Percentiles rank a stretch among this genome's conserved stretches.
phyloP scores from a whole-genome alignment of 1,140 invertebrate species.

The Hycleus cichorii region DNA sequence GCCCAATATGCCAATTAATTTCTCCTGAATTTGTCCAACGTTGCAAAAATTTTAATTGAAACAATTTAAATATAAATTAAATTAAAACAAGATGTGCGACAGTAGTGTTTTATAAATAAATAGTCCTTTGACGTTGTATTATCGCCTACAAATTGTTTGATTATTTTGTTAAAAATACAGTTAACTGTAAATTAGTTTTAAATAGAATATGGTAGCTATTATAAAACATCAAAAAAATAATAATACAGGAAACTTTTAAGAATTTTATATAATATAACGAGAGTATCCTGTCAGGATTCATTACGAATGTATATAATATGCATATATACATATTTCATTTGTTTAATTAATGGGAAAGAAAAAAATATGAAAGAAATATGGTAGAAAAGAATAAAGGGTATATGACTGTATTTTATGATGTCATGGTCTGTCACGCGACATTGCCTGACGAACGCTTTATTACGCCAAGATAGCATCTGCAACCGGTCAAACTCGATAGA shows the following conservation, averaged over 20 bases:
- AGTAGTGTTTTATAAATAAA: conserved; percentile 11
- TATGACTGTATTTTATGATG: conserved; percentile 34
- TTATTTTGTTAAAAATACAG: too few relatives aligned
- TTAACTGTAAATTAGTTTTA: neutral
- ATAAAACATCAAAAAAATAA: neutral
- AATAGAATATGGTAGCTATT: too few relatives aligned
- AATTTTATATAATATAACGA: neutral
- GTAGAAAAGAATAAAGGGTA: conserved; percentile 26
- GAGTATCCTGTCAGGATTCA: conserved; percentile 9
- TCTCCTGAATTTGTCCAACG: conserved; percentile 3
- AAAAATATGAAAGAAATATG: conserved; percentile 21
- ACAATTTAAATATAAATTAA: conserved; percentile 16
- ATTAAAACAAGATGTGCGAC: conserved; percentile 9
- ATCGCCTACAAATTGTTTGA: too few relatives aligned
- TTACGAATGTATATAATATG: conserved; percentile 12
- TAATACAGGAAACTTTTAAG: neutral
- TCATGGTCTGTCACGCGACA: conserved; percentile 29
- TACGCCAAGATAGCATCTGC: conserved; percentile 27
- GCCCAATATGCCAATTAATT: conserved; percentile 13
- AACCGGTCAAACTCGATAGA: conserved; percentile 28
- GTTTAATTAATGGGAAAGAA: conserved; percentile 28
- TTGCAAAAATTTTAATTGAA: conserved; percentile 10
- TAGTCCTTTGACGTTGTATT: neutral
- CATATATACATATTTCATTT: conserved; percentile 28
- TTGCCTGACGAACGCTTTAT: conserved; percentile 29